phyloP scores from a whole-genome alignment of 2,797 vertebrate genomes.

The Heterohyrax brucei region DNA sequence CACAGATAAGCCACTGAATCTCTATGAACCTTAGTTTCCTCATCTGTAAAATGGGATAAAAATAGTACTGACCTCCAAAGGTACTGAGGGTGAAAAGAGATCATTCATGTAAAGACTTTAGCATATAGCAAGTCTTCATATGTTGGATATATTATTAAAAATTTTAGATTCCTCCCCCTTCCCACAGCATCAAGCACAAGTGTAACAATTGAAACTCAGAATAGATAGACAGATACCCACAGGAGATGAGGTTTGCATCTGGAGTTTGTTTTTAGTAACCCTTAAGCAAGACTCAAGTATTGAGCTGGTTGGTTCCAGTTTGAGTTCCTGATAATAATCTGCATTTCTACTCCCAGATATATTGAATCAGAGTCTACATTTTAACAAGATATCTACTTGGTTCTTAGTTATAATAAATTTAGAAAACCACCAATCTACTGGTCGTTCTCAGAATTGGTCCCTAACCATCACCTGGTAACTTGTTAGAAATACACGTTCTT shows the following conservation, averaged over 20 bases:
- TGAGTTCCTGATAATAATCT: no score
- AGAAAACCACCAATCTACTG: no score
- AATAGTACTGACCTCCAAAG: neutral
- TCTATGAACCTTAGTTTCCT: conserved; percentile 40
- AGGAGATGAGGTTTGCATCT: conserved; percentile 12
- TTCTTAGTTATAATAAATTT: no score
- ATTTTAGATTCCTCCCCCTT: neutral
- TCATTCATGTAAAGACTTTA: neutral
- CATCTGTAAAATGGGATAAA: conserved; percentile 57
- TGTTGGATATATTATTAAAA: neutral
- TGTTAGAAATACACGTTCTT: no score
- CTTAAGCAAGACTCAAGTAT: neutral
- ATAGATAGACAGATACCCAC: neutral
- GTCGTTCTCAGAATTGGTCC: no score
- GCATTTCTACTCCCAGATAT: no score
- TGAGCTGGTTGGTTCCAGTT: no score
- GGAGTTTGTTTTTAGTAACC: conserved; percentile 17
- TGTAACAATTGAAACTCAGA: neutral
- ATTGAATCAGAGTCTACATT: no score
- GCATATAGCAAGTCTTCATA: neutral
- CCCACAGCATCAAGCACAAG: neutral
- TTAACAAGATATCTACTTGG: no score
- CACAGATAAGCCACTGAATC: neutral
- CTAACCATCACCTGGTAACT: no score
- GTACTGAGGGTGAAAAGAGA: neutral